phyloP scores from a whole-genome alignment of 2,113 vertebrate genomes.

The Barnardius zonarius region DNA sequence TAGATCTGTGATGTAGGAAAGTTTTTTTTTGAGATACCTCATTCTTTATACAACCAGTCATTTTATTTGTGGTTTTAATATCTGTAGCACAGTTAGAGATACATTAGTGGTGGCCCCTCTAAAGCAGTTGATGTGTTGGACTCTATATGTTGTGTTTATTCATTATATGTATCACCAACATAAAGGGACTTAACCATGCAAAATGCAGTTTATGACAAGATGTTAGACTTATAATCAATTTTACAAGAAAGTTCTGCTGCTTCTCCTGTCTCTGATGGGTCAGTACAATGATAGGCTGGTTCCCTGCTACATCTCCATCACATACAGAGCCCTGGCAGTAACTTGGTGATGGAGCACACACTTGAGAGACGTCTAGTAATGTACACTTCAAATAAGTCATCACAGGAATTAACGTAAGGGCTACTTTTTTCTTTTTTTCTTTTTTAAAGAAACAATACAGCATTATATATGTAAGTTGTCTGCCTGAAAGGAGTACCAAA shows the following conservation, averaged over 20 bases:
- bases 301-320: not conserved
- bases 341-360: not conserved
- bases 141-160: not conserved
- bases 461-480: not conserved
- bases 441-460: not conserved
- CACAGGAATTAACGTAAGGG: accelerated
- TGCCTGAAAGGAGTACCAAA: not conserved
- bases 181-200: not conserved
- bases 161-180: not conserved
- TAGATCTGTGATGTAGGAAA: not conserved
- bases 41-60: not conserved
- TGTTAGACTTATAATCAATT: not conserved
- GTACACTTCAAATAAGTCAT: not conserved
- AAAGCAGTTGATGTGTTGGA: not conserved
- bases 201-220: not conserved
- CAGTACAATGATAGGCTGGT: not conserved
- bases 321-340: not conserved
- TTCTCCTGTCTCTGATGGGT: not conserved
- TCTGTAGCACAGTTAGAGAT: not conserved
- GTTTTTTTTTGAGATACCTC: not conserved
- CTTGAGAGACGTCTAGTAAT: not conserved
- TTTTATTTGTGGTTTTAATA: not conserved
- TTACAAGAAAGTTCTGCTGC: not conserved
- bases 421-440: not conserved
- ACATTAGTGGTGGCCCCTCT: not conserved